Conservation (phyloP, 2,113 vertebrate species). For the Dicrurus megarhynchus region DNA sequence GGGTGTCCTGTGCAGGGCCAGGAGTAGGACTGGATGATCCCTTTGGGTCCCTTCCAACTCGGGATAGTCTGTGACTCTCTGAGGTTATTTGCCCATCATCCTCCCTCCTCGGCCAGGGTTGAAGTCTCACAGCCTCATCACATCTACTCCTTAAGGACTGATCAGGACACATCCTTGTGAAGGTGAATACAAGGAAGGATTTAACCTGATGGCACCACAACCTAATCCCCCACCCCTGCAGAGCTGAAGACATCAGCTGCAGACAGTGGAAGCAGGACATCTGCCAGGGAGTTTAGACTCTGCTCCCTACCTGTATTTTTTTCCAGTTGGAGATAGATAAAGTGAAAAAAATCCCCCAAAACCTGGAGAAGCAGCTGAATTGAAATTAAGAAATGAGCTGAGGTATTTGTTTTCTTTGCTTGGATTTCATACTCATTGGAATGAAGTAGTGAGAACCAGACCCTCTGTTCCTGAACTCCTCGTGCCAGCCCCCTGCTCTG, state of each 20-base stretch:
- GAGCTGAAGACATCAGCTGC: background rate
- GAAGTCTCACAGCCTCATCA: background rate
- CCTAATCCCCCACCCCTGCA: background rate
- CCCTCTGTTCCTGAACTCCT: rapidly evolving
- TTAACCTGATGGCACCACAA: background rate
- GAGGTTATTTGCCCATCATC: background rate
- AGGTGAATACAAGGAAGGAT: background rate
- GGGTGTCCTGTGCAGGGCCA: background rate
- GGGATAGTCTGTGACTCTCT: background rate
- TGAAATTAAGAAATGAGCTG: background rate
- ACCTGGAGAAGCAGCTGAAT: background rate
- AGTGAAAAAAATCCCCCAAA: background rate
- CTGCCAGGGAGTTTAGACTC: background rate
- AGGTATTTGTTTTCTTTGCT: background rate
- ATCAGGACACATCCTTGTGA: background rate
- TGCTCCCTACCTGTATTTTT: background rate
- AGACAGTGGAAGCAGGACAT: background rate
- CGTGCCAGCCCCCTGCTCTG: rapidly evolving
- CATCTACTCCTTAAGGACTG: background rate
- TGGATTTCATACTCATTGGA: background rate
- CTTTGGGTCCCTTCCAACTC: background rate
- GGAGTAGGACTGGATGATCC: background rate
- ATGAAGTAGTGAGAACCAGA: background rate
- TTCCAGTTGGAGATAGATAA: background rate
- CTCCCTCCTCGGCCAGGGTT: background rate